Evolutionary conservation across 2,797 vertebrate species (phyloP).

Genomic region (Apogon talboti): DNA sequence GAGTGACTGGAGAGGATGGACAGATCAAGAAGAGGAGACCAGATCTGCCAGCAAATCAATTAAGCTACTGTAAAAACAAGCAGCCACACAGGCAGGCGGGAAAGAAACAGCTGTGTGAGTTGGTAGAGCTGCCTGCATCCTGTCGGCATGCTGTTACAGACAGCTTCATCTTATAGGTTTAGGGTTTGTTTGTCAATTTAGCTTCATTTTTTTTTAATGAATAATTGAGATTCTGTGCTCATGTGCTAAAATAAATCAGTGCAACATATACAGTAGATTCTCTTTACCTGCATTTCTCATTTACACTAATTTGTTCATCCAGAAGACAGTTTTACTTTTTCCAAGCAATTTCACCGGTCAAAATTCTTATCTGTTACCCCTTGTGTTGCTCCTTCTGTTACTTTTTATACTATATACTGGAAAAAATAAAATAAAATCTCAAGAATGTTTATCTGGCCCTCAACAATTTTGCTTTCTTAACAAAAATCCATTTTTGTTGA

Average conservation of each 20-base stretch:
- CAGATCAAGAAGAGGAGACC: constrained; percentile 50
- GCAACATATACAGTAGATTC: neutral
- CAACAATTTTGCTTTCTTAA: constrained; percentile 62
- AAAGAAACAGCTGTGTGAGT: constrained; percentile 30
- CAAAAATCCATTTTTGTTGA: constrained; percentile 64
- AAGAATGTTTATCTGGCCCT: constrained; percentile 51
- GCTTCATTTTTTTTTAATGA: too few relatives aligned
- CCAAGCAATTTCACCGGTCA: neutral
- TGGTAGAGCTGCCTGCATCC: constrained; percentile 21
- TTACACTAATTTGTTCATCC: constrained; percentile 9
- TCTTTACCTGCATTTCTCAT: constrained; percentile 1
- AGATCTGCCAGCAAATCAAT: constrained; percentile 59
- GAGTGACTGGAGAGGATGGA: constrained; percentile 56
- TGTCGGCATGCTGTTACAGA: constrained; percentile 4
- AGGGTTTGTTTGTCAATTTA: constrained; percentile 11
- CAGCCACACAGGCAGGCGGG: constrained; percentile 12
- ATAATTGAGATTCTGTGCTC: neutral
- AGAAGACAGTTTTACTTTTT: constrained; percentile 23
- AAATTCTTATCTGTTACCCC: too few relatives aligned
- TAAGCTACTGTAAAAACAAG: constrained; percentile 51
- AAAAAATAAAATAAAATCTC: neutral
- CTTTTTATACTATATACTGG: too few relatives aligned
- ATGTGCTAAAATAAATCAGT: neutral
- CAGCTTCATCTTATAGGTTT: neutral
- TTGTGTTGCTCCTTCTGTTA: too few relatives aligned